phyloP scores from a whole-genome alignment of 1,140 invertebrate genomes.

The Stenopsyche tienmushanensis region DNA sequence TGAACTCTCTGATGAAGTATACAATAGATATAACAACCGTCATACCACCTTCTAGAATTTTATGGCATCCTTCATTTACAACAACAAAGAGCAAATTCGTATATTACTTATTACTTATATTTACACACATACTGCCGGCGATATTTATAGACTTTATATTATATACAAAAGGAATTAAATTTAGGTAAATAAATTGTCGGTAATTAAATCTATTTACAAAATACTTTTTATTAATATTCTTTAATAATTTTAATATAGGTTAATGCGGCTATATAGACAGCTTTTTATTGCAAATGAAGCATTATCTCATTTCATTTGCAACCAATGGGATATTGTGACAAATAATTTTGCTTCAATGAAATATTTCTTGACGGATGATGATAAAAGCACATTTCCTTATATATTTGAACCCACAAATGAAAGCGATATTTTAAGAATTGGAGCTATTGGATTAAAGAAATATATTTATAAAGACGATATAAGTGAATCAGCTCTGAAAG shows the following conservation, averaged over 20 bases:
- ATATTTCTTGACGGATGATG: slow-evolving; percentile 11
- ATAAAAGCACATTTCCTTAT: slow-evolving; percentile 18
- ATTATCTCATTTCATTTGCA: slow-evolving; percentile 5
- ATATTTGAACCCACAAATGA: neutral
- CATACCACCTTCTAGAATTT: neutral
- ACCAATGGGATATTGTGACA: slow-evolving; percentile 24
- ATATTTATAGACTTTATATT: slow-evolving; percentile 13
- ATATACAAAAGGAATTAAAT: neutral
- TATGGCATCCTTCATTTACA: slow-evolving; percentile 19
- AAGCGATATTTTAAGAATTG: neutral
- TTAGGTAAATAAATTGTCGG: neutral
- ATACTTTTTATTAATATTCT: too few species aligned
- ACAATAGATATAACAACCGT: neutral
- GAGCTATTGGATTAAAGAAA: slow-evolving; percentile 16
- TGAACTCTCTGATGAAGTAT: neutral
- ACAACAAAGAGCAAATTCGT: slow-evolving; percentile 19
- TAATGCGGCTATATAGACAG: slow-evolving; percentile 24
- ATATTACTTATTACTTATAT: slow-evolving; percentile 4
- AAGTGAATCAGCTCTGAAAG: neutral
- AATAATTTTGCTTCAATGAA: slow-evolving; percentile 19
- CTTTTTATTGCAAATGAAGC: slow-evolving; percentile 18
- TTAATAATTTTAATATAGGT: slow-evolving; percentile 3
- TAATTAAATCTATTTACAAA: neutral
- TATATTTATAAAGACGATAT: slow-evolving; percentile 24
- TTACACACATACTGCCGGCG: slow-evolving; percentile 27